These are phyloP conservation scores for Pteromalus puparum DNA, from an alignment of 1,140 invertebrate genomes.

Conservation along the genomic window DNA sequence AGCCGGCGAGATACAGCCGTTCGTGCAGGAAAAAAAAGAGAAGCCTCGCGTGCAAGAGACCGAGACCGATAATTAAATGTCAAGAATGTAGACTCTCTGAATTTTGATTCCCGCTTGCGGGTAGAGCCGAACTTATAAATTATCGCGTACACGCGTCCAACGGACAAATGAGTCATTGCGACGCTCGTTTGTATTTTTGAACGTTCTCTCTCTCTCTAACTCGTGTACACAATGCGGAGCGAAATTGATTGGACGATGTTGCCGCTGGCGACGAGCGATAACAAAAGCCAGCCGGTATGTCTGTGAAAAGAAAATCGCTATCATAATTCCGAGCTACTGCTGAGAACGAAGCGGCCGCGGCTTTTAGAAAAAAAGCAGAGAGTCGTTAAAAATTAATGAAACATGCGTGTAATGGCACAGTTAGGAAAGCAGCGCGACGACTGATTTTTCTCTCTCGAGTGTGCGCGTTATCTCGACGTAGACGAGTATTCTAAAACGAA, in stretches of 20 bases:
- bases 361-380: not conserved
- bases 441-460: slow-evolving; percentile 23
- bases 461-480: slow-evolving; percentile 36
- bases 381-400: slow-evolving; percentile 47
- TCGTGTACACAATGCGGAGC: not conserved
- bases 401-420: slow-evolving; percentile 43
- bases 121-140: too few species aligned
- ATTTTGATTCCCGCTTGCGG: not conserved
- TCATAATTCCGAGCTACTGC: slow-evolving; percentile 14
- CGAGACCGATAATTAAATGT: slow-evolving; percentile 16
- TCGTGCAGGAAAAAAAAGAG: not conserved
- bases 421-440: slow-evolving; percentile 14
- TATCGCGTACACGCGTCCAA: not conserved
- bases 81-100: not conserved
- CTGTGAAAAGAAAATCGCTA: slow-evolving; percentile 23
- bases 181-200: slow-evolving; percentile 19
- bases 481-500: slow-evolving; percentile 41
- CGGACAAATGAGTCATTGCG: slow-evolving; percentile 25
- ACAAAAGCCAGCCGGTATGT: not conserved
- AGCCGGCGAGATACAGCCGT: not conserved
- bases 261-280: not conserved
- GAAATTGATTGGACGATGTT: not conserved
- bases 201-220: not conserved
- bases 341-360: not conserved
- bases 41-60: not conserved